Evolutionary conservation across 2,113 vertebrate genomes (phyloP).

Genomic region (Apistogramma diplotaenia): DNA sequence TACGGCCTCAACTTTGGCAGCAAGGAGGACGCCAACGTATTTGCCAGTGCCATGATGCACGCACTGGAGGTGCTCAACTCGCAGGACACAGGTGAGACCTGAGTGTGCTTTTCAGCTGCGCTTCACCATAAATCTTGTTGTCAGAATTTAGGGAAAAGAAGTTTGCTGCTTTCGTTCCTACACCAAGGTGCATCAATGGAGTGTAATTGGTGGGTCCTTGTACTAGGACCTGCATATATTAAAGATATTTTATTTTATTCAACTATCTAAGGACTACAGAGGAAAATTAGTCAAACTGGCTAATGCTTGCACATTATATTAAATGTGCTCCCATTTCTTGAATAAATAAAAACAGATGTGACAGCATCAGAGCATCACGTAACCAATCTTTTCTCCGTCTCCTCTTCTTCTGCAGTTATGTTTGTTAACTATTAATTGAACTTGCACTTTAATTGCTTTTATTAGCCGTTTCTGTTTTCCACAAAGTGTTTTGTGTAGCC

Average conservation of each 20-base stretch:
- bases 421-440: no score
- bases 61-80: conserved; percentile 98
- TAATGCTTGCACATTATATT: not conserved
- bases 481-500: no score
- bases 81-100: conserved; percentile 87
- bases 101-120: not conserved
- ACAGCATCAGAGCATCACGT: not conserved
- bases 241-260: no score
- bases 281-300: no score
- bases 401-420: no score
- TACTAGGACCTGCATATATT: no score
- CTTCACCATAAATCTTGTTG: not conserved
- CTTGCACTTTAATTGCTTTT: no score
- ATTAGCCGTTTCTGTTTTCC: no score
- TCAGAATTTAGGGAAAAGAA: no score
- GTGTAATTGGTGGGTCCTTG: no score
- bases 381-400: no score
- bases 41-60: conserved; percentile 99
- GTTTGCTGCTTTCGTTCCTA: not conserved
- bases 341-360: not conserved
- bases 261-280: no score
- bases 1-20: conserved; percentile 99
- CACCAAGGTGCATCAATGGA: not conserved
- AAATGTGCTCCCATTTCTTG: not conserved
- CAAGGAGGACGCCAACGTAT: conserved; percentile 98